Evolutionary conservation across 2,113 vertebrate genomes (phyloP).

Genomic region (Alaudala cheleensis): DNA sequence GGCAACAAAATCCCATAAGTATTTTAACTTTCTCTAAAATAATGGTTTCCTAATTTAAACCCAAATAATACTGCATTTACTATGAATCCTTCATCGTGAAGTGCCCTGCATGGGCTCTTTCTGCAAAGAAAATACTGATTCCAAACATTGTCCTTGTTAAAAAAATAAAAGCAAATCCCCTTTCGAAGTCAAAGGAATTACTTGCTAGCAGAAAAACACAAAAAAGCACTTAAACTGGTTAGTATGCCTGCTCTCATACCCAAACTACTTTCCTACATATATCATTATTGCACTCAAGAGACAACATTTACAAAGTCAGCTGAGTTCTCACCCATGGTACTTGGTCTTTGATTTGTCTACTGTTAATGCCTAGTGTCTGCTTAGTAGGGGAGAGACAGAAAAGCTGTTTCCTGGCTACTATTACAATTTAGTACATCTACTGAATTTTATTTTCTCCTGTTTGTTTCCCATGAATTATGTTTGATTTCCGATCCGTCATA

Average conservation of each 20-base stretch:
- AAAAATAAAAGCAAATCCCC: background rate
- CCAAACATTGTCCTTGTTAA: background rate
- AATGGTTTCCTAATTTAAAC: background rate
- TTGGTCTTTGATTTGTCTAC: background rate
- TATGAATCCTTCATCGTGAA: background rate
- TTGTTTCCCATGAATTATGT: background rate
- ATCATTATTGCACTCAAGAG: background rate
- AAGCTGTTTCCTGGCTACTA: background rate
- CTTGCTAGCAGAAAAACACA: background rate
- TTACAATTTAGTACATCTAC: background rate
- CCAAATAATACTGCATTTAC: background rate
- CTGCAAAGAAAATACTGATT: background rate
- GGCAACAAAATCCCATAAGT: background rate
- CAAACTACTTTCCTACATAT: background rate
- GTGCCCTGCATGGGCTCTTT: background rate
- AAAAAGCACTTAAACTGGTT: background rate
- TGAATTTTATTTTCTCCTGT: background rate
- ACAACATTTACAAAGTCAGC: background rate
- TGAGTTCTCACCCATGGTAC: background rate
- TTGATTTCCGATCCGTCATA: background rate
- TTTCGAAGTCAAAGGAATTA: background rate
- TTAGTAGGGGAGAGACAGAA: background rate
- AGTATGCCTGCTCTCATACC: background rate
- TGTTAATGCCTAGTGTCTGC: background rate
- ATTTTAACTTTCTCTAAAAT: background rate